Base-by-base conservation (phyloP, 2,113 vertebrate species). In the Laterallus jamaicensis region DNA sequence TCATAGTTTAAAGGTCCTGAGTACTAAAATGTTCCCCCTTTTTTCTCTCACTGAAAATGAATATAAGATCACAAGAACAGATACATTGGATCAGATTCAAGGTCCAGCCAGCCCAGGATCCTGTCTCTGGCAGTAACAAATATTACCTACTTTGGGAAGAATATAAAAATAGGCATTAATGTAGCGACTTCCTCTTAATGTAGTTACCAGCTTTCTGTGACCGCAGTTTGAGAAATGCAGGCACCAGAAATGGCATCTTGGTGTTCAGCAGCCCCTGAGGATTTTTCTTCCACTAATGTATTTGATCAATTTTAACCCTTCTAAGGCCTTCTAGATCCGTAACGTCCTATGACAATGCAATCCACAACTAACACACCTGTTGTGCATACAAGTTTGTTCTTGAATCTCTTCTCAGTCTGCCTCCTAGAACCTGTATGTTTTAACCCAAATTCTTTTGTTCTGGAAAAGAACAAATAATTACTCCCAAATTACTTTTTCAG, bases 61-160 rank as follows among this genome's bases (percentile, higher is more conserved):
- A 58, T 59, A 8, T 42, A 37, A 87, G 59, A 79, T 89, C 77
- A 75, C 66, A 91, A 58, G 83, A 92, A 69, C 77, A 95, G 77
- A 95, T 52, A 89, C 5, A 5, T 1, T 95, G 94, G 91, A 93
- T 62, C 73, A 79, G 77, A 87, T 78, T 92, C 93, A 95, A 92
- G 62, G 77, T 79, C 40, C 78, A 54, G 74, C 44, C 49, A 76
- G 49, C 22, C 60, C 60, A 76, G 32, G 21, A 82, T 93, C 52
- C 77, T 92, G 49, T 60, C 77, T 82, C 76, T 84, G 74, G 39
- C 66, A 82, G 69, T 49, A 76, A 37, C 10, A 86, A 78, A n/a
- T 84, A 69, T 83, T 86, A 9, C 77, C 55, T 68, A n/a, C 77
- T 95, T 92, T 89, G 91, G 56, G 9, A 91, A 82, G 49, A 89